Percentiles rank a stretch among this genome's conserved stretches.
Conservation (phyloP, 2,888 invertebrate genomes). For the Tipula lateralis region DNA sequence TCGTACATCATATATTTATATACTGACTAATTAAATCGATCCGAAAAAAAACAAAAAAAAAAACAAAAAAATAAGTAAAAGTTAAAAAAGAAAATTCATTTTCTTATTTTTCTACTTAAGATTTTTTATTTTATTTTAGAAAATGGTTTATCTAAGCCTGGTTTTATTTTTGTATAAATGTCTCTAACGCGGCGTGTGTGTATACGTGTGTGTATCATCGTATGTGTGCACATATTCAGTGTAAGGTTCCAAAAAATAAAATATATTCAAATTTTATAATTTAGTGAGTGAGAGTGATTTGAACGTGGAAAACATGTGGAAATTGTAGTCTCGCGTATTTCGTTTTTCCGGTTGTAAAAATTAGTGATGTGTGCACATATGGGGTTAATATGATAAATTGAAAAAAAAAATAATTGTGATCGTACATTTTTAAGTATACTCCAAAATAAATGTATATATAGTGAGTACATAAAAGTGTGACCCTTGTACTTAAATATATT, state of each 20-base stretch:
- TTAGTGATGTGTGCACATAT: neutral
- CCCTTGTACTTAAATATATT: neutral
- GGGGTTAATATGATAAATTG: neutral
- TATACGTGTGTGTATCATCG: neutral
- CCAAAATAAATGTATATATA: neutral
- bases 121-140: neutral
- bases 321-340: neutral
- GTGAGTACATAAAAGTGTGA: neutral
- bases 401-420: neutral
- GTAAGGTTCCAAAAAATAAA: neutral
- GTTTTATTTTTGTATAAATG: slow-evolving; percentile 12
- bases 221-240: neutral
- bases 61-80: neutral
- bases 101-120: slow-evolving; percentile 24
- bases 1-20: neutral
- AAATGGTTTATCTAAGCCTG: neutral
- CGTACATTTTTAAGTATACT: neutral
- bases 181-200: neutral
- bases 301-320: slow-evolving; percentile 14
- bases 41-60: neutral
- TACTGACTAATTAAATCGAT: slow-evolving; percentile 19
- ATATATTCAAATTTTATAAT: neutral
- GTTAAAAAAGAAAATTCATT: neutral
- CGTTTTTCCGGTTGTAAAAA: neutral
- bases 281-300: slow-evolving; percentile 6